Evolutionary conservation across 2,888 invertebrate genomes (phyloP), one percentile per base, ranked within the genome.

Genomic region (Phengaris arion): DNA sequence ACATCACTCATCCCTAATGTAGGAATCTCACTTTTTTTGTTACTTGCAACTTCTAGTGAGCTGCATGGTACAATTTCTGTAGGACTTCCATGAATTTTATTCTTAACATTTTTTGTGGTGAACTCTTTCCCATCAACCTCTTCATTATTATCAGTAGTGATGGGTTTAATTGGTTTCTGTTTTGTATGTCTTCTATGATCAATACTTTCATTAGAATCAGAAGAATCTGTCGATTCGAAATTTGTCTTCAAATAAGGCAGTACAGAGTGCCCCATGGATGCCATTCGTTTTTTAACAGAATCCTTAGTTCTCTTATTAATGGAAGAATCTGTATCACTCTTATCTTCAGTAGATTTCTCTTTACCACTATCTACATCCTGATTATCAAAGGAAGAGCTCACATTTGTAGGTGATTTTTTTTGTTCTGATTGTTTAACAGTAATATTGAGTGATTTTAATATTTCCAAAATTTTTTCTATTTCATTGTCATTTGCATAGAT

Each of bases 231-330:
- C 76, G 87, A 85, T 79, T 82, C 85, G 70, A 84, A 82, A 77
- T 81, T 73, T 59, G 81, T 59, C 57, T 81, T 77, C 80, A 82
- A 81, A 72, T 84, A 77, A 64, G 92, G 93, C 75, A 93, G 82
- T 52, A 93, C 89, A 77, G 93, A 90, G 54, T 92, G 92, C 6
- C 93, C 92, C 89, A 93, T 89, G 77, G 79, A 88, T 69, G 93
- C 91, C 90, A 93, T 93, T 82, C 93, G 85, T 80, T 85, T 89
- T 73, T 93, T 79, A 78, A 92, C 87, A 2, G 90, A 88, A 76
- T 85, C 84, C 81, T 90, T 93, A n/a, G 87, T 90, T 85, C 85
- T 88, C 80, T 77, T 87, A 74, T 87, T 88, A 48, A 85, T 75
- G 73, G 86, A 85, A 69, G 87, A 88, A 79, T 92, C 92, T 77